These are phyloP conservation scores for Myrmecobius fasciatus DNA, from an alignment of 2,113 vertebrate genomes.

Conservation along the genomic window DNA sequence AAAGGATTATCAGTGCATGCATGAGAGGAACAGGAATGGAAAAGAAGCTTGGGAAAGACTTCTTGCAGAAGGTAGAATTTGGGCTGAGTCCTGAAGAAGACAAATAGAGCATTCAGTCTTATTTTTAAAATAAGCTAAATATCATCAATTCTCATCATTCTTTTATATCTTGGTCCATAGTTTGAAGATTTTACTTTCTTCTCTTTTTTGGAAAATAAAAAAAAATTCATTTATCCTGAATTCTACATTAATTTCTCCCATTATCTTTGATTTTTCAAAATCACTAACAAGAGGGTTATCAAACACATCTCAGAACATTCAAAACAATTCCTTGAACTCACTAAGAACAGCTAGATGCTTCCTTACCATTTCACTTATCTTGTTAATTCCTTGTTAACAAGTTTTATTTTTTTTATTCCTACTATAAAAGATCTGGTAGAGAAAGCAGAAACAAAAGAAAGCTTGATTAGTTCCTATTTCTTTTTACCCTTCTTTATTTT, in stretches of 20 bases:
- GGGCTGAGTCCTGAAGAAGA: not conserved
- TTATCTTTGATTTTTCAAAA: not conserved
- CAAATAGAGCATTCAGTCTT: not conserved
- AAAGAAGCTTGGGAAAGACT: not conserved
- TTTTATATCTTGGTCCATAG: too few relatives aligned
- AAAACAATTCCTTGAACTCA: not conserved
- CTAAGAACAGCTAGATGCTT: not conserved
- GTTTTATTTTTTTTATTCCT: not conserved
- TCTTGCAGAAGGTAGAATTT: not conserved
- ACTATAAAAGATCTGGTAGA: not conserved
- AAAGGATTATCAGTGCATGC: not conserved
- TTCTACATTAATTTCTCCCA: not conserved
- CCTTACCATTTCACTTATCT: not conserved
- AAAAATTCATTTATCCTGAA: not conserved
- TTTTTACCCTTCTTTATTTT: not conserved
- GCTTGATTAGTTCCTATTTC: not conserved
- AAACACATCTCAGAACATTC: not conserved
- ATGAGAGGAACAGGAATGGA: not conserved
- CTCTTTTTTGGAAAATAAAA: too few relatives aligned
- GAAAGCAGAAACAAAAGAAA: not conserved
- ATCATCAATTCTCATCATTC: too few relatives aligned
- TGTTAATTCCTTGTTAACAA: not conserved
- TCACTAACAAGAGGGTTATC: not conserved
- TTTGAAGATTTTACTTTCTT: too few relatives aligned
- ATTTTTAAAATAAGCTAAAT: too few relatives aligned